Conservation (phyloP, 2,888 invertebrate genomes). For the Heliconius charithonia region DNA sequence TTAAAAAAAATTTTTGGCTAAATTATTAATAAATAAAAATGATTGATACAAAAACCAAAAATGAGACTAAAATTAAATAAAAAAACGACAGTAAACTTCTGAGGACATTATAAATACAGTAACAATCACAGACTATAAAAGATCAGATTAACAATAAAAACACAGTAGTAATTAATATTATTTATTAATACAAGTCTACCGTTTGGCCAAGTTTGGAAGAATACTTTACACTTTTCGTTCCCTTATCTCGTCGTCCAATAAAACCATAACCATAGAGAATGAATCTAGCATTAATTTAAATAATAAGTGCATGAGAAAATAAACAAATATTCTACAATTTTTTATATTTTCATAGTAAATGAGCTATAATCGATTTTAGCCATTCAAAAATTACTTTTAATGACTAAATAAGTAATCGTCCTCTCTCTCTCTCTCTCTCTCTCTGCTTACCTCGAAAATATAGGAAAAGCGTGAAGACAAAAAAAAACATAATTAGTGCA, state of each 20-base stretch:
- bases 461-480: not conserved
- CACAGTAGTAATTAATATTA: constrained; percentile 52
- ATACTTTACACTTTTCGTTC: constrained; percentile 65
- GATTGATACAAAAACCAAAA: not conserved
- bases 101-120: not conserved
- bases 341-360: not conserved
- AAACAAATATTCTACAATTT: not conserved
- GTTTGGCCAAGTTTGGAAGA: constrained; percentile 80
- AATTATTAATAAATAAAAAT: not conserved
- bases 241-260: constrained; percentile 46
- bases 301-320: constrained; percentile 1
- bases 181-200: constrained; percentile 78
- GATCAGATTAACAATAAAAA: constrained; percentile 38
- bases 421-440: no score
- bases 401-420: not conserved
- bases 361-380: not conserved
- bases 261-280: constrained; percentile 38
- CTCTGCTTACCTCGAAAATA: not conserved
- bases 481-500: not conserved
- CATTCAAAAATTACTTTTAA: not conserved
- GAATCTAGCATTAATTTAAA: constrained; percentile 16
- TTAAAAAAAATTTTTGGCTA: constrained; percentile 4
- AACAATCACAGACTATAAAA: not conserved
- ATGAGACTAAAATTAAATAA: not conserved
- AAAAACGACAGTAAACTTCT: not conserved